Evolutionary conservation across 2,888 invertebrate genomes (phyloP).

Genomic region (Ormyrus thymus): DNA sequence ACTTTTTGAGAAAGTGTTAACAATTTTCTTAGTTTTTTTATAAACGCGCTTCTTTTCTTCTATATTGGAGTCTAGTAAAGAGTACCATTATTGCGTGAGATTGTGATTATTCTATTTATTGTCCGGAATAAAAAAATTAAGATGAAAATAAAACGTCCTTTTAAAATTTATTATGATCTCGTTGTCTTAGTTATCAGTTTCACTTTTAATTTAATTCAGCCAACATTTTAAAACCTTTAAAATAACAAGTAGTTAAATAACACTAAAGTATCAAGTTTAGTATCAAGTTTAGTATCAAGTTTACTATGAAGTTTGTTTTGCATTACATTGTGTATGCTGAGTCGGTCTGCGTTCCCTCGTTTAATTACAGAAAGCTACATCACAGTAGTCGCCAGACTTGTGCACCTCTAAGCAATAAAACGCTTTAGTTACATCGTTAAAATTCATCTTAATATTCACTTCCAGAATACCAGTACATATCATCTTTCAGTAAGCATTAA

Average conservation of each 20-base stretch:
- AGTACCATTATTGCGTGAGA: too few relatives aligned
- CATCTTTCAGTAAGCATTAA: not conserved
- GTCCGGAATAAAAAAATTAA: too few relatives aligned
- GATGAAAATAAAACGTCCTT: too few relatives aligned
- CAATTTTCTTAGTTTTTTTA: too few relatives aligned
- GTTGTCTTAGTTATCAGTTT: too few relatives aligned
- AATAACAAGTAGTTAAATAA: slow-evolving; percentile 35
- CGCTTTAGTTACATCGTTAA: slow-evolving; percentile 11
- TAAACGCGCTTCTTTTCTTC: too few relatives aligned
- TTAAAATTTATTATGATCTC: too few relatives aligned
- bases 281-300: slow-evolving; percentile 40
- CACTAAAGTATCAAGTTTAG: slow-evolving; percentile 37
- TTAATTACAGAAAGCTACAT: slow-evolving; percentile 36
- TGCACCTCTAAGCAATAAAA: slow-evolving; percentile 19
- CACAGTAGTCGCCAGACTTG: not conserved
- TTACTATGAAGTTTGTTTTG: slow-evolving; percentile 38
- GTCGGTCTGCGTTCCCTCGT: not conserved
- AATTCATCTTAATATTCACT: slow-evolving; percentile 11
- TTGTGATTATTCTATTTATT: too few relatives aligned
- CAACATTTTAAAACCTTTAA: slow-evolving; percentile 31
- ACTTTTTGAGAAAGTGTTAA: too few relatives aligned
- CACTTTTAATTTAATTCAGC: too few relatives aligned
- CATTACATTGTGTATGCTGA: slow-evolving; percentile 2
- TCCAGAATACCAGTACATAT: not conserved
- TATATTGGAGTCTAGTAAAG: too few relatives aligned